Evolutionary conservation across 2,888 invertebrate genomes (phyloP).

Genomic region (Brachycybe producta): DNA sequence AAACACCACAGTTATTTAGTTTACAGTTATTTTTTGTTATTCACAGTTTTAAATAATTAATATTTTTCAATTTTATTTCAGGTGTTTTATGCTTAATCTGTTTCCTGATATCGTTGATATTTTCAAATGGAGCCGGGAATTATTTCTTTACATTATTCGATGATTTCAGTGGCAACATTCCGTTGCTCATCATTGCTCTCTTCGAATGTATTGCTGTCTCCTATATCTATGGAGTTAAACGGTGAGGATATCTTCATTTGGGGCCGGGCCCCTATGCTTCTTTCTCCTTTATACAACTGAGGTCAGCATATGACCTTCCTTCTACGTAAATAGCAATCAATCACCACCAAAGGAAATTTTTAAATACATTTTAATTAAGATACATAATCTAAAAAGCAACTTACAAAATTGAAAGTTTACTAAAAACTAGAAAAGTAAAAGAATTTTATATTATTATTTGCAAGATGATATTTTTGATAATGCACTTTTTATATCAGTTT

Average conservation of each 20-base stretch:
- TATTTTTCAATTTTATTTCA: slow-evolving; percentile 30
- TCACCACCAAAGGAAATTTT: neutral
- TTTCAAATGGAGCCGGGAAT: slow-evolving; percentile 84
- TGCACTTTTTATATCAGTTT: no score
- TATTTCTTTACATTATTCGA: slow-evolving; percentile 89
- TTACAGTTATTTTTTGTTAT: neutral
- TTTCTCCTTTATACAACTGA: neutral
- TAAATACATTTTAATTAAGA: no score
- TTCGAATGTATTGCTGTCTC: slow-evolving; percentile 83
- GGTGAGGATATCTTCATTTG: slow-evolving; percentile 41
- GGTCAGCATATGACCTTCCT: neutral
- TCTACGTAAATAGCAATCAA: neutral
- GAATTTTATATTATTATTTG: no score
- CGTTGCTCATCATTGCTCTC: slow-evolving; percentile 78
- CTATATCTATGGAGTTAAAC: slow-evolving; percentile 84
- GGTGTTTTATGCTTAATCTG: slow-evolving; percentile 60
- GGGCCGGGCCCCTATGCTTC: no score
- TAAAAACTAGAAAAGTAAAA: no score
- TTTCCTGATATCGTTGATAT: slow-evolving; percentile 72
- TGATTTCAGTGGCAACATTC: slow-evolving; percentile 86
- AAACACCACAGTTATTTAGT: neutral
- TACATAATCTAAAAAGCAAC: neutral
- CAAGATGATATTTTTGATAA: no score
- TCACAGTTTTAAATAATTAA: neutral
- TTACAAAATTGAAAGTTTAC: no score